These are phyloP conservation scores for Ailurus styani DNA, from an alignment of 2,113 vertebrate species.

Conservation along the genomic window DNA sequence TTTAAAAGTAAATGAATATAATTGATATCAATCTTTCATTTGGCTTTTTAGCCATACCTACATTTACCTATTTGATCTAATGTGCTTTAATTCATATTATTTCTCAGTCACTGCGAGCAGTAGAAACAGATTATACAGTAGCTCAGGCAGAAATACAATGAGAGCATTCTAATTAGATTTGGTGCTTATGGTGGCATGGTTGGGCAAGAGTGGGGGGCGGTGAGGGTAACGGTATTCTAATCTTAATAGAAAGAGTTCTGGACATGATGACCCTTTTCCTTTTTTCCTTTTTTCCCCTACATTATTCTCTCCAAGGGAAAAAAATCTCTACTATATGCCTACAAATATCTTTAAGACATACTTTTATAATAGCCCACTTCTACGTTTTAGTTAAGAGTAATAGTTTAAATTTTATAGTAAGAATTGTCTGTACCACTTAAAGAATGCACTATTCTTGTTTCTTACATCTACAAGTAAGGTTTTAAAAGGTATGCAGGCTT, in stretches of 20 bases:
- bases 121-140: constrained; percentile 19
- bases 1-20: constrained; percentile 57
- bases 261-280: neutral
- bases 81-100: constrained; percentile 25
- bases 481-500: neutral
- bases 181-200: neutral
- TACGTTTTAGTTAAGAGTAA: neutral
- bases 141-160: constrained; percentile 45
- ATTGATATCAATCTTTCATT: constrained; percentile 63
- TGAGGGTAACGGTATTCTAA: neutral
- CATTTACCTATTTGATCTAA: constrained; percentile 50
- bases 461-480: neutral
- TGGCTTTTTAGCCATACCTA: constrained; percentile 43
- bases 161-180: constrained; percentile 29
- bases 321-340: neutral
- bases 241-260: neutral
- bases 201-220: neutral
- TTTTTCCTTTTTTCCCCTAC: neutral
- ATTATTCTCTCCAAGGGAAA: neutral
- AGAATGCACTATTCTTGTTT: neutral
- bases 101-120: constrained; percentile 44
- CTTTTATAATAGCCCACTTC: neutral
- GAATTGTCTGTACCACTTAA: neutral
- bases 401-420: neutral
- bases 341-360: neutral